These are phyloP conservation scores for Pholis gunnellus DNA, from an alignment of 2,113 vertebrate species.

Conservation along the genomic window DNA sequence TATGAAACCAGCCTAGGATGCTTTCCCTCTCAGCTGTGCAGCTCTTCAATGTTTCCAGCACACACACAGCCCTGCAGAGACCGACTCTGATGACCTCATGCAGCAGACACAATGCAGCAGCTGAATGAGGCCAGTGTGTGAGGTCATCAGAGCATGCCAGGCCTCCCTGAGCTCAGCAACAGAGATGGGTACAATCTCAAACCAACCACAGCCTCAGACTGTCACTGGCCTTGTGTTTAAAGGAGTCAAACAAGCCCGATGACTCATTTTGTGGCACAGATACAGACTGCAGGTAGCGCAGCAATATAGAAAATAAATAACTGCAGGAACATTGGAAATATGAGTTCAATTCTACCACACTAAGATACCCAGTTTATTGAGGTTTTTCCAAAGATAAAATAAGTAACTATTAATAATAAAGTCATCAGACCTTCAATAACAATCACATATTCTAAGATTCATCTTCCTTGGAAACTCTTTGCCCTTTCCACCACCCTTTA, in stretches of 20 bases:
- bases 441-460: not conserved
- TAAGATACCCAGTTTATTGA: not conserved
- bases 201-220: constrained; percentile 39
- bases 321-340: not conserved
- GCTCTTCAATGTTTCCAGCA: constrained; percentile 20
- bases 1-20: constrained; percentile 16
- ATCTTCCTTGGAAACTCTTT: not conserved
- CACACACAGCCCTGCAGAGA: constrained; percentile 43
- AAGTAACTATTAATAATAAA: not conserved
- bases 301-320: not conserved
- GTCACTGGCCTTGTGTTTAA: constrained; percentile 48
- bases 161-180: constrained; percentile 39
- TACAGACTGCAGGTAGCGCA: constrained; percentile 25
- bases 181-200: constrained; percentile 41
- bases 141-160: constrained; percentile 70
- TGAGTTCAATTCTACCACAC: not conserved
- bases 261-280: constrained; percentile 49
- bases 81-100: constrained; percentile 73
- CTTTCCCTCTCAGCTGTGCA: constrained; percentile 35
- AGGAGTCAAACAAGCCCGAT: constrained; percentile 29
- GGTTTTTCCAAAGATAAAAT: not conserved
- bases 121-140: constrained; percentile 78
- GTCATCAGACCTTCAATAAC: not conserved
- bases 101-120: constrained; percentile 64
- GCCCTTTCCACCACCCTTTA: not conserved